A percentile compares a stretch with the other conserved stretches of the same genome.
Conservation (phyloP, 2,113 vertebrate genomes). For the Riparia riparia region DNA sequence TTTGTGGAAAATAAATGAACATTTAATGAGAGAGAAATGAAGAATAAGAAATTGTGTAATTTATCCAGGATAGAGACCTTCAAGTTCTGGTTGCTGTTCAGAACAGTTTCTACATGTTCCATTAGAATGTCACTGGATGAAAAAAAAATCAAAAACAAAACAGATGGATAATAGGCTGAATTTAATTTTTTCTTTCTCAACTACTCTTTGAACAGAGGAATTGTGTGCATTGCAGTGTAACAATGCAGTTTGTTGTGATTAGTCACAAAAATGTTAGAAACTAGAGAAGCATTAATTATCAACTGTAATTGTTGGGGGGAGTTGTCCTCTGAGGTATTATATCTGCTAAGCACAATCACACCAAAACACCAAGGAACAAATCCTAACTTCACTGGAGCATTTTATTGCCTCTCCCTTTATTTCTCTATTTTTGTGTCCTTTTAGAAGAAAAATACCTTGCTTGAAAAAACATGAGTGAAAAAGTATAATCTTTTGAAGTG, state of each 20-base stretch:
- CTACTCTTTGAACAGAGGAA: neutral
- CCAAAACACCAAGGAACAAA: neutral
- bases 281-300: neutral
- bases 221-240: neutral
- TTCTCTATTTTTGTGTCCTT: neutral
- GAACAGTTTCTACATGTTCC: neutral
- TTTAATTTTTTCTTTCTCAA: neutral
- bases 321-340: neutral
- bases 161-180: neutral
- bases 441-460: neutral
- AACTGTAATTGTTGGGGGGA: neutral
- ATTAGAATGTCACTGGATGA: neutral
- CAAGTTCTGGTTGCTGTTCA: neutral
- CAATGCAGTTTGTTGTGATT: neutral
- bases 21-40: neutral
- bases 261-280: slow-evolving; percentile 1
- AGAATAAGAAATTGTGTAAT: neutral
- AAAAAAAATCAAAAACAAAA: neutral
- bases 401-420: neutral
- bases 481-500: slow-evolving; percentile 7
- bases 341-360: neutral
- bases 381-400: neutral
- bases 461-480: neutral
- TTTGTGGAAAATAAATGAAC: neutral
- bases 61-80: neutral